These are phyloP conservation scores for Neomorphus geoffroyi DNA, from an alignment of 2,797 vertebrate species.

Conservation along the genomic window DNA sequence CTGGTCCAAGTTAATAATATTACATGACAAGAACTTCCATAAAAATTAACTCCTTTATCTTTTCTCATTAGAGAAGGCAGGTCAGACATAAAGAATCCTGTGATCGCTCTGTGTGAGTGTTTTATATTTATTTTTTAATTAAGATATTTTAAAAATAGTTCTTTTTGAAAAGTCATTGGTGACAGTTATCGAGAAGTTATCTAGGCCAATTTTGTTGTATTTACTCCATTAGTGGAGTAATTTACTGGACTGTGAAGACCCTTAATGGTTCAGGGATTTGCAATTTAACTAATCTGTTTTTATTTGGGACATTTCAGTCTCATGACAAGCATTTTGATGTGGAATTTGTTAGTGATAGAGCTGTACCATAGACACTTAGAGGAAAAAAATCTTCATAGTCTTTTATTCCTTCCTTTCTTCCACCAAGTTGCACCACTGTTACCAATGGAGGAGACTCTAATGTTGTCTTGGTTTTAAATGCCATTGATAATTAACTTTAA, in stretches of 20 bases:
- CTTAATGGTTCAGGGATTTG: not conserved
- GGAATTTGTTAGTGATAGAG: not conserved
- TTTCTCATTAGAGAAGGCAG: conserved; percentile 5
- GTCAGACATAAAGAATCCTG: not conserved
- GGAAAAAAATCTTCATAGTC: not conserved
- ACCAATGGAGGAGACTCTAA: not conserved
- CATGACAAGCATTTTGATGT: not conserved
- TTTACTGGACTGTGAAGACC: not conserved
- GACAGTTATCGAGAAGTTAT: not conserved
- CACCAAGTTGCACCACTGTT: not conserved
- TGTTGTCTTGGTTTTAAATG: not conserved
- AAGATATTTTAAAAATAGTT: not conserved
- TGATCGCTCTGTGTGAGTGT: not conserved
- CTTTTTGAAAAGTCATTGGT: not conserved
- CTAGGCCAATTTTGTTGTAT: not conserved
- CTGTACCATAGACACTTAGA: not conserved
- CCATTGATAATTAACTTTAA: not conserved
- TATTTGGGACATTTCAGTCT: not conserved
- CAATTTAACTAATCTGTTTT: not conserved
- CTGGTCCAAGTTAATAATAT: not conserved
- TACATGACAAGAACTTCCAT: conserved; percentile 14
- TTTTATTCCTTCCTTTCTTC: not conserved
- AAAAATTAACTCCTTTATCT: conserved; percentile 26
- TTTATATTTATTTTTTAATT: conserved; percentile 29
- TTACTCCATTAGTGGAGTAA: not conserved